These are phyloP conservation scores for Machimus rusticus DNA, from an alignment of 2,888 invertebrate species.

Conservation along the genomic window DNA sequence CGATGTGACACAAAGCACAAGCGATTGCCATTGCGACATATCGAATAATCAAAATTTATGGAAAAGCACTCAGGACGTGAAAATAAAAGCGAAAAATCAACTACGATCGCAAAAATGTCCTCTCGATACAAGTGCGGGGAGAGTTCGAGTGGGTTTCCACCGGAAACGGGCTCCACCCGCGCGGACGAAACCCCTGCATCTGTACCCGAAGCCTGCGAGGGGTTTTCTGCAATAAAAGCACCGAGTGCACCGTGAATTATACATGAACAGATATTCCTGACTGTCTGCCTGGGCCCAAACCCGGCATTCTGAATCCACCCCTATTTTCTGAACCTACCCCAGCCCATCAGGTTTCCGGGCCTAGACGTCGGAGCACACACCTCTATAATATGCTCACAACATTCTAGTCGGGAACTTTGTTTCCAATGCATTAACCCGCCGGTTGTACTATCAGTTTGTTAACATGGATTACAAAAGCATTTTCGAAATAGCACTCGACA, in stretches of 20 bases:
- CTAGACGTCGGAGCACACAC: background rate
- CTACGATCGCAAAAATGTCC: background rate
- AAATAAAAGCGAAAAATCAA: conserved; percentile 9
- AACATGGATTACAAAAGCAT: conserved; percentile 40
- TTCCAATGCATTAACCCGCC: conserved; percentile 37
- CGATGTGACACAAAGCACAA: conserved; percentile 4
- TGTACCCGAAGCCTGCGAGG: background rate
- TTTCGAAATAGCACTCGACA: conserved; percentile 14
- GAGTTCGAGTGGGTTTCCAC: background rate
- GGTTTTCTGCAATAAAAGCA: conserved; percentile 14
- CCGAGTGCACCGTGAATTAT: conserved; percentile 1
- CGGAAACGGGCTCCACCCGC: background rate
- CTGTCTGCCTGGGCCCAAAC: background rate
- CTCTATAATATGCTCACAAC: conserved; percentile 22
- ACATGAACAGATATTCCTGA: conserved; percentile 16
- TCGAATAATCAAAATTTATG: conserved; percentile 26
- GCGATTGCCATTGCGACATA: conserved; percentile 7
- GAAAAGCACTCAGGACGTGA: background rate
- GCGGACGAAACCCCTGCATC: background rate
- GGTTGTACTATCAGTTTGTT: conserved; percentile 39
- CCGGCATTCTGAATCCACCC: background rate
- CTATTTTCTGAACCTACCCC: background rate
- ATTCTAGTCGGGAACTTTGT: conserved; percentile 27
- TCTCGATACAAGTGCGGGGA: background rate
- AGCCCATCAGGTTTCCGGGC: background rate